Percentiles rank a stretch among this genome's conserved stretches.
Conservation (phyloP, 2,113 vertebrate species). For the Ochotona princeps region DNA sequence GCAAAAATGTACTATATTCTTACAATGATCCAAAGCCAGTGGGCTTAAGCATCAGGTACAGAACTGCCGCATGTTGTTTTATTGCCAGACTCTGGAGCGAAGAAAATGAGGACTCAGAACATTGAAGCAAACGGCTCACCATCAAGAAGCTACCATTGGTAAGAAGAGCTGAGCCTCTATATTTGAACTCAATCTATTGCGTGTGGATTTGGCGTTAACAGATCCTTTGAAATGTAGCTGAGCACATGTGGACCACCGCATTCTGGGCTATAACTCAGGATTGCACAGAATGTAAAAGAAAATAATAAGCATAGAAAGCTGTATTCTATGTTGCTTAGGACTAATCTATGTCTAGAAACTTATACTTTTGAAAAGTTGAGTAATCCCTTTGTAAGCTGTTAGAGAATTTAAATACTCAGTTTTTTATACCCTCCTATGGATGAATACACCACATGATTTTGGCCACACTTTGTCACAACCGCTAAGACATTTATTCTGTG, state of each 20-base stretch:
- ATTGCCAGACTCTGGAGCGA: background rate
- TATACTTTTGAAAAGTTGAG: constrained; percentile 45
- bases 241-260: background rate
- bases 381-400: constrained; percentile 68
- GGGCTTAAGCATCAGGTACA: background rate
- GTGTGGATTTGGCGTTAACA: too few species aligned
- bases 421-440: constrained; percentile 30
- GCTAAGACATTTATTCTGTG: constrained; percentile 7
- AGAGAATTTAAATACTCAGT: constrained; percentile 42
- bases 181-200: background rate
- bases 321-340: constrained; percentile 26
- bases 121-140: background rate
- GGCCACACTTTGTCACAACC: background rate
- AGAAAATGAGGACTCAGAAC: background rate
- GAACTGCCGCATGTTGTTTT: background rate
- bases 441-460: constrained; percentile 47
- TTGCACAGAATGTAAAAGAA: constrained; percentile 43
- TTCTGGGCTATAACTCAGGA: background rate
- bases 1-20: background rate
- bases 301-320: constrained; percentile 50
- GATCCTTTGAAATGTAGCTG: too few species aligned
- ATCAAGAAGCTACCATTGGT: background rate
- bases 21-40: background rate
- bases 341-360: constrained; percentile 30
- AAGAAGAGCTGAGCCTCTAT: background rate